Percentiles rank a stretch among this genome's conserved stretches.
Conservation (phyloP, 1,140 invertebrate genomes). For the Mya arenaria region DNA sequence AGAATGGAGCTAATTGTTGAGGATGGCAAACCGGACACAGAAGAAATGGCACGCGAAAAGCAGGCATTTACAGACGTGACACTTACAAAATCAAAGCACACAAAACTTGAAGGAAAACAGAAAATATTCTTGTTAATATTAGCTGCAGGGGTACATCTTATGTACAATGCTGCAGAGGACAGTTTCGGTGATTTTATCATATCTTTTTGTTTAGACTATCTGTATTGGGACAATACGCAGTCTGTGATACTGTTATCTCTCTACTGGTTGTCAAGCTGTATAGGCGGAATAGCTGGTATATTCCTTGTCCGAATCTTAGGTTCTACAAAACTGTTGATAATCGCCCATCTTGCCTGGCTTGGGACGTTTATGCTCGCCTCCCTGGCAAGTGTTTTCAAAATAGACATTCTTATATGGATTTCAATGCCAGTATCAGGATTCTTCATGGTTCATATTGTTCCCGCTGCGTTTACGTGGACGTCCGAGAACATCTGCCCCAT, state of each 20-base stretch:
- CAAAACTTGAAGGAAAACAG: slow-evolving; percentile 17
- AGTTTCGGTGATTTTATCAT: slow-evolving; percentile 63
- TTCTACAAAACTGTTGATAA: slow-evolving; percentile 54
- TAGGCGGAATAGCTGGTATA: slow-evolving; percentile 60
- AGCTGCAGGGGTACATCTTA: slow-evolving; percentile 53
- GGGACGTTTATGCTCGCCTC: slow-evolving; percentile 52
- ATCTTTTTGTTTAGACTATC: slow-evolving; percentile 60
- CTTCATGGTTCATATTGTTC: slow-evolving; percentile 65
- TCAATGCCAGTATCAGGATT: slow-evolving; percentile 58
- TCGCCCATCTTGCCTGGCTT: slow-evolving; percentile 50
- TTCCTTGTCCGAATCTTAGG: slow-evolving; percentile 55
- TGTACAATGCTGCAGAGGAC: slow-evolving; percentile 63
- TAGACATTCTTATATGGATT: slow-evolving; percentile 64
- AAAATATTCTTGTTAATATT: slow-evolving; percentile 49
- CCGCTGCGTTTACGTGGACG: slow-evolving; percentile 65
- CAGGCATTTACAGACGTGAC: background rate
- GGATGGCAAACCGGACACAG: background rate
- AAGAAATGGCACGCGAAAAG: background rate
- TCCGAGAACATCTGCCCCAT: slow-evolving; percentile 61
- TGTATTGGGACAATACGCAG: slow-evolving; percentile 62
- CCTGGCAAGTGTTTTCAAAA: slow-evolving; percentile 45
- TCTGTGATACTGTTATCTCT: slow-evolving; percentile 63
- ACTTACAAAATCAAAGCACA: background rate
- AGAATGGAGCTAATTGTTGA: background rate
- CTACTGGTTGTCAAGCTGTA: slow-evolving; percentile 66